Base-by-base conservation (phyloP, 2,797 vertebrate genomes). In the Coregonus sp. region DNA sequence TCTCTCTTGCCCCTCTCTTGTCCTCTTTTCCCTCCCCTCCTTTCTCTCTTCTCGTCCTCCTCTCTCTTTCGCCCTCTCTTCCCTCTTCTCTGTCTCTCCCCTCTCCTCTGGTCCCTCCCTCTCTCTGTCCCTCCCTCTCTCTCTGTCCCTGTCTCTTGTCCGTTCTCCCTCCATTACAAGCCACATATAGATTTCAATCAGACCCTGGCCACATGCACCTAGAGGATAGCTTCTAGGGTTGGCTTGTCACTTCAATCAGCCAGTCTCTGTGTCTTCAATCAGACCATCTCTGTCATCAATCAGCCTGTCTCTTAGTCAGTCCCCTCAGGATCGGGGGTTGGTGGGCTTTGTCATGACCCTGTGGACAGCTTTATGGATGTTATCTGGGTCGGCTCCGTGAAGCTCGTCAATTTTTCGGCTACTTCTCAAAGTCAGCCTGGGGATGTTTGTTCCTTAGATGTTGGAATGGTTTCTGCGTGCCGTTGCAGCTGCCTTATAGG, bases 331-430 rank as follows among this genome's bases (percentile, higher is more conserved):
- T 50, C 54, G n/a, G 20, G 9, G 31, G 5, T 59, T 59, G 4
- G 56, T 59, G 56, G n/a, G 56, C 18, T 56, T 50, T 51, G 31
- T 59, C 51, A 29, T 1, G 59, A 29, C 72, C 15, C 78, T 54
- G 74, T 33, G 76, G 78, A 82, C 84, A 85, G 77, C 47, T 86
- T 86, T 84, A 84, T 74, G 78, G 50, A 70, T 35, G 76, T 78
- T 79, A 73, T 81, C 76, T 77, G 81, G 79, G 70, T 68, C 80
- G 68, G 33, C 75, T 78, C 56, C 25, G 6, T 47, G 35, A 18
- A 68, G 72, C 20, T 61, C 9, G 63, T 66, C 74, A 25, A 11
- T 47, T 47, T 47, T 47, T 47, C 2, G 40, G 9, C 7, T 47
- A 47, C 25, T 51, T 70, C 69, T 72, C 74, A 76, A 61, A 76